Conservation (phyloP, 2,113 vertebrate genomes). For the sheep (Ovis aries) region DNA sequence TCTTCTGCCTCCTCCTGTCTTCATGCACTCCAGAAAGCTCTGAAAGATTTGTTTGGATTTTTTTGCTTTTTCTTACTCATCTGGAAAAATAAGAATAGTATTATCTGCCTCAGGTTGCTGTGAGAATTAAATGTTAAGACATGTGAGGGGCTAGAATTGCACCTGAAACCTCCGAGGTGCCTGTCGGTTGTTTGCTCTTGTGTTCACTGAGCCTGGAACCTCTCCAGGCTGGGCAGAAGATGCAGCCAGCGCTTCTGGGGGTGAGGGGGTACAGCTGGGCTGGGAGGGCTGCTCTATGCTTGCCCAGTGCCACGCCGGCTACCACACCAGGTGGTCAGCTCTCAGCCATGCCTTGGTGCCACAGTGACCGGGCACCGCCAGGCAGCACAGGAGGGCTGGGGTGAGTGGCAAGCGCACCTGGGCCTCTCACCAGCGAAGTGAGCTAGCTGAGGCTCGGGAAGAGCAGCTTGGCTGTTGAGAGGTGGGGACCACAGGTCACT, state of each 20-base stretch:
- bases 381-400: neutral
- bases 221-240: neutral
- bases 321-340: neutral
- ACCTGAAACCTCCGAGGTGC: neutral
- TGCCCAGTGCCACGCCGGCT: fast-evolving
- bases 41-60: neutral
- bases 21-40: neutral
- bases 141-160: neutral
- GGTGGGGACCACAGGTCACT: neutral
- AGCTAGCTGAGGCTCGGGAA: neutral
- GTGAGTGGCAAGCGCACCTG: fast-evolving
- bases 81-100: neutral
- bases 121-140: neutral
- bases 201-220: fast-evolving
- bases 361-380: fast-evolving
- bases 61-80: neutral
- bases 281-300: neutral
- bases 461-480: neutral
- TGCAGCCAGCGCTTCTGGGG: fast-evolving
- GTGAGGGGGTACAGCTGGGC: neutral
- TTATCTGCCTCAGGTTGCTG: neutral
- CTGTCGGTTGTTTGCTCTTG: neutral
- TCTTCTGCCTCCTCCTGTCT: neutral
- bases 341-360: neutral
- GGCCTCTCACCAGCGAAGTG: neutral